phyloP scores from a whole-genome alignment of 2,797 vertebrate species.

The Erethizon dorsatum region DNA sequence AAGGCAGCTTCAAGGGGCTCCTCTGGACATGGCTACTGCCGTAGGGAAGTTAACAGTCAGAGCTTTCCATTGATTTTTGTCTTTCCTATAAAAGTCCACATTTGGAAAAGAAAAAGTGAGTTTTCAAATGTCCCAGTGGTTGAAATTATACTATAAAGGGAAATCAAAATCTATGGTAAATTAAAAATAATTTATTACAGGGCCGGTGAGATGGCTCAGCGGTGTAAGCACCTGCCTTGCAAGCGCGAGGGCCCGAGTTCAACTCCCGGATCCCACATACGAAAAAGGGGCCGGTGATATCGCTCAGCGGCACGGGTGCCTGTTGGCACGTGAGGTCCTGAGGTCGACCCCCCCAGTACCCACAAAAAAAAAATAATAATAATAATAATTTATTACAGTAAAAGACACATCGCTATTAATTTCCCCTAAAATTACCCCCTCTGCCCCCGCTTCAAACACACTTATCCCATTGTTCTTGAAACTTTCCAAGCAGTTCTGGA shows the following conservation, averaged over 20 bases:
- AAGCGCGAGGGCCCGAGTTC: no score
- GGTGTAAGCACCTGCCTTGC: no score
- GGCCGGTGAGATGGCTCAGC: no score
- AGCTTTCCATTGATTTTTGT: no score
- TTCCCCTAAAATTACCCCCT: neutral
- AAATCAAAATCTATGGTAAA: neutral
- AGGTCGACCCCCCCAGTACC: no score
- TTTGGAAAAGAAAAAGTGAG: neutral
- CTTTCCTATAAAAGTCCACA: neutral
- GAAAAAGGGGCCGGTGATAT: no score
- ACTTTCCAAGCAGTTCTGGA: neutral
- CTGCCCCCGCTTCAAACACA: neutral
- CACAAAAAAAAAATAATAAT: no score
- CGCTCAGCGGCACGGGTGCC: no score
- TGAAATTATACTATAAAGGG: neutral
- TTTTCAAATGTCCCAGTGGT: neutral
- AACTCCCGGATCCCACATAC: no score
- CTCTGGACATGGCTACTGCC: fast-evolving
- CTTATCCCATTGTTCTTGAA: neutral
- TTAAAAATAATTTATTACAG: neutral
- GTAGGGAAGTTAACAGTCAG: fast-evolving
- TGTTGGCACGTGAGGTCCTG: no score
- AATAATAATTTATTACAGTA: neutral
- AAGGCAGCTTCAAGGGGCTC: fast-evolving
- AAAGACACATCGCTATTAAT: neutral